phyloP scores from a whole-genome alignment of 2,113 vertebrate species.

The Steatornis caripensis region DNA sequence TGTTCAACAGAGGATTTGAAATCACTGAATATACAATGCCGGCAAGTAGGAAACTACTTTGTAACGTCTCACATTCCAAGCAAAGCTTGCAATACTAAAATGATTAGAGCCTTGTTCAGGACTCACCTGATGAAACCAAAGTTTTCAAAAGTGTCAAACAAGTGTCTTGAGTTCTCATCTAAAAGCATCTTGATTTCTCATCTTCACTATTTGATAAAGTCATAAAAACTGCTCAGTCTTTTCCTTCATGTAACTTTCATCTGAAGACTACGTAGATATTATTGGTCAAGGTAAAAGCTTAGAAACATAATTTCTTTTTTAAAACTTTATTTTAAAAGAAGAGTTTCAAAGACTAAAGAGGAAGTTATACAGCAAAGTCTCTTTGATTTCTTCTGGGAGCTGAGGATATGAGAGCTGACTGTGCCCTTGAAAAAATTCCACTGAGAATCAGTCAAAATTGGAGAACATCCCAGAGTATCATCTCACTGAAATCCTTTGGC shows the following conservation, averaged over 20 bases:
- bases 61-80: neutral
- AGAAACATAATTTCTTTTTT: neutral
- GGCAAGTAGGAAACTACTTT: neutral
- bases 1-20: neutral
- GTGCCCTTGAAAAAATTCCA: constrained; percentile 12
- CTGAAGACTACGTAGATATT: neutral
- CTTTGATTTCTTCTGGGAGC: constrained; percentile 15
- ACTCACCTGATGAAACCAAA: neutral
- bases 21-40: neutral
- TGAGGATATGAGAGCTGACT: neutral
- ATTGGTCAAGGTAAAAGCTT: neutral
- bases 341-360: neutral
- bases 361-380: neutral
- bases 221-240: neutral
- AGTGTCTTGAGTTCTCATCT: no score
- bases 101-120: neutral
- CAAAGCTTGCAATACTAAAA: neutral
- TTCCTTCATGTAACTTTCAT: neutral
- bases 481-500: constrained; percentile 11
- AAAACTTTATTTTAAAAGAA: neutral
- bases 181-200: constrained; percentile 2
- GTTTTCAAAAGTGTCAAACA: neutral
- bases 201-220: neutral
- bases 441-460: constrained; percentile 1
- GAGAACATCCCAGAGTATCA: constrained; percentile 16